Conservation (phyloP, 1,140 invertebrate genomes). For the Heterodera carotae region DNA sequence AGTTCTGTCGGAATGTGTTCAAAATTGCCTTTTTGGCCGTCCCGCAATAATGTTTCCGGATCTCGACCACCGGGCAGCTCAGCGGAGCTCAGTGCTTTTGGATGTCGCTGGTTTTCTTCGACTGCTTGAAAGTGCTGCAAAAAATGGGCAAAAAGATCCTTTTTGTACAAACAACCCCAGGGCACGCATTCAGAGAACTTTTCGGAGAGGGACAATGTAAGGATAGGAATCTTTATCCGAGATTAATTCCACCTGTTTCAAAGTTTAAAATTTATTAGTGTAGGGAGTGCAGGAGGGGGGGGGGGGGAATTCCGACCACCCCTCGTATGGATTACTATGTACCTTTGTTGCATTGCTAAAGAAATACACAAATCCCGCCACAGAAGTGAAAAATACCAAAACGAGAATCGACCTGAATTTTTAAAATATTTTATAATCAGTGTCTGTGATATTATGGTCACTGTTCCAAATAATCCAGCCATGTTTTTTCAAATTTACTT, state of each 20-base stretch:
- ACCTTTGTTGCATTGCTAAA: constrained; percentile 17
- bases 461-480: constrained; percentile 7
- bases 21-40: constrained; percentile 56
- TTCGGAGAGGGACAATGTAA: too few relatives aligned
- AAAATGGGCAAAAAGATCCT: constrained; percentile 24
- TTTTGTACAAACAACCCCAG: too few relatives aligned
- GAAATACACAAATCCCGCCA: constrained; percentile 49
- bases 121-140: constrained; percentile 14
- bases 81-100: constrained; percentile 6
- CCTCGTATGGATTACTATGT: too few relatives aligned
- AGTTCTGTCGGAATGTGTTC: constrained; percentile 42
- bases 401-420: constrained; percentile 42
- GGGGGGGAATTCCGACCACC: too few relatives aligned
- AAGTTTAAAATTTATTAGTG: neutral
- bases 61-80: constrained; percentile 56
- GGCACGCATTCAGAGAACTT: too few relatives aligned
- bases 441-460: constrained; percentile 25
- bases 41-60: constrained; percentile 54
- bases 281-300: too few relatives aligned
- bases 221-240: too few relatives aligned
- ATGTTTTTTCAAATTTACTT: too few relatives aligned
- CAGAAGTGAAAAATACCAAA: constrained; percentile 41
- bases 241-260: constrained; percentile 26
- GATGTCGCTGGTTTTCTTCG: constrained; percentile 12
- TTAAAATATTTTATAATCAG: constrained; percentile 3